These are phyloP conservation scores for Uromys caudimaculatus DNA, from an alignment of 2,797 vertebrate species.

Conservation along the genomic window DNA sequence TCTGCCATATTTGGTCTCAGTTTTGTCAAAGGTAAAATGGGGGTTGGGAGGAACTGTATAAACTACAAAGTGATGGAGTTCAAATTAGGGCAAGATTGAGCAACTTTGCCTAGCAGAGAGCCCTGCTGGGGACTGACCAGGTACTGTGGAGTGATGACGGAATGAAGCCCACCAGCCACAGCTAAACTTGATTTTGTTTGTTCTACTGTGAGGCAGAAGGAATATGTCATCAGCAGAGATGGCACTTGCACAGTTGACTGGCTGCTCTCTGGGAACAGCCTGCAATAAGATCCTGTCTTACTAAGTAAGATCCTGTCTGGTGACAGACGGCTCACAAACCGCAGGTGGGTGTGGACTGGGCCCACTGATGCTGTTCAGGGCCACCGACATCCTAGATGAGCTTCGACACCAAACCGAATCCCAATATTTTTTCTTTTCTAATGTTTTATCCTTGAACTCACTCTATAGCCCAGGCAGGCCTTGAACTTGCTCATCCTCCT, in stretches of 20 bases:
- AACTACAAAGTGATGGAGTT: neutral
- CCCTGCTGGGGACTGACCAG: fast-evolving
- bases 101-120: neutral
- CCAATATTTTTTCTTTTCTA: neutral
- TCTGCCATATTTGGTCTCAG: neutral
- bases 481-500: neutral
- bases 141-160: neutral
- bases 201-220: neutral
- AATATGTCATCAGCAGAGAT: neutral
- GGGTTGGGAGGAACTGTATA: fast-evolving
- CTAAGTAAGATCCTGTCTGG: no score
- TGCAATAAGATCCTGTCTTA: neutral
- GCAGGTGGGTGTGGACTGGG: neutral
- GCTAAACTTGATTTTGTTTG: neutral
- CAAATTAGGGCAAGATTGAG: neutral
- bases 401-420: neutral
- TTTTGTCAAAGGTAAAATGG: neutral
- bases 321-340: neutral
- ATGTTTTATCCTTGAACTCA: neutral
- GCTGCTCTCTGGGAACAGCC: neutral
- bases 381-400: no score
- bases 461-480: neutral
- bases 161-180: neutral
- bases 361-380: neutral
- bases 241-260: neutral